Base-by-base conservation (phyloP, 2,113 vertebrate genomes). In the Prionailurus viverrinus region DNA sequence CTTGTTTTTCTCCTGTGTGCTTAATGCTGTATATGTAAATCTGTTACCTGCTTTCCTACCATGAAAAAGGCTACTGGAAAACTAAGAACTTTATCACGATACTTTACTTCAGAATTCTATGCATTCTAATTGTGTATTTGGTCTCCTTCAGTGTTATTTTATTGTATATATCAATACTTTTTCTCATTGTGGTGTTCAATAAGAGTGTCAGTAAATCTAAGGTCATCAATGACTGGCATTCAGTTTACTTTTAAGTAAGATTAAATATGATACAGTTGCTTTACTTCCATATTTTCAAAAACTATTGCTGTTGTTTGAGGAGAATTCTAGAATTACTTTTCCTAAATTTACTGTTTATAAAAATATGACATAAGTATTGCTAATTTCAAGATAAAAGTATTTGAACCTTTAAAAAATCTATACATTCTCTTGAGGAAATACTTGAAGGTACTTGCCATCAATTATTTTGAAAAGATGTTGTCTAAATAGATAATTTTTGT, bases 291-390 rank as follows among this genome's bases (percentile, higher is more conserved):
- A 55, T 31, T 74, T 84, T 92, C 45, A 79, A 89, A 92, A 79
- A 61, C 11, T 48, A 21, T 13, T 80, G 18, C 15, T 68, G 39
- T 68, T 68, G 48, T 68, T 63, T 65, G n/a, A 79, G 29, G 78
- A 95, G 45, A 69, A 58, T 36, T 41, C 39, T 36, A 48, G 5
- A 48, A 95, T 8, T 36, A n/a, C 2, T 95, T 81, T 55, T 96
- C 27, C 48, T 91, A 91, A 86, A 88, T 69, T 33, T 91, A 10
- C 7, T 83, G 10, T 66, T 95, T 83, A 82, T 95, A 76, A 93
- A 84, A 90, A 66, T 36, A 45, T 66, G 27, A 63, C n/a, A 61
- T 27, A 89, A 36, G 33, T 81, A 68, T 25, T 91, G 19, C 19
- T 78, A 68, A 80, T 80, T 91, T 58, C 11, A 73, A 83, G 25